Evolutionary conservation across 2,113 vertebrate species (phyloP).

Genomic region (Prunella himalayana): DNA sequence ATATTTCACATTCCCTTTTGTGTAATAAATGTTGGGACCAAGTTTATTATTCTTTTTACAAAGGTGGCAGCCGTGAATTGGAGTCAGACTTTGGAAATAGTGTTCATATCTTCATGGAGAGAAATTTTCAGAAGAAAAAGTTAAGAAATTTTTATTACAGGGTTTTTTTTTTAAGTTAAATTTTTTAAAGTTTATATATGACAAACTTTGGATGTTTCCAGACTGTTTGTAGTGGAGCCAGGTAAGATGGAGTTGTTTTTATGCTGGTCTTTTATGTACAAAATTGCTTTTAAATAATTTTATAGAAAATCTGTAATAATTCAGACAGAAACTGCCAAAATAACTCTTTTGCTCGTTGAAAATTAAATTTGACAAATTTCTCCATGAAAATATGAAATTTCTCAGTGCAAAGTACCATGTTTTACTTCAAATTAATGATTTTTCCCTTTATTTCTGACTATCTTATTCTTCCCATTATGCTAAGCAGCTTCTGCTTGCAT

Average conservation of each 20-base stretch:
- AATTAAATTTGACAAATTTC: background rate
- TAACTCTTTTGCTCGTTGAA: background rate
- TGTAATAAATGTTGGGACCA: background rate
- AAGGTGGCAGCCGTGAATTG: background rate
- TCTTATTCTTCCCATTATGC: background rate
- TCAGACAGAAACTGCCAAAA: background rate
- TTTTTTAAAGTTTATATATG: background rate
- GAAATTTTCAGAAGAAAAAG: background rate
- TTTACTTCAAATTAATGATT: background rate
- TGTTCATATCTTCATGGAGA: background rate
- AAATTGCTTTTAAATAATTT: background rate
- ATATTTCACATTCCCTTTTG: background rate
- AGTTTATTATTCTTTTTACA: background rate
- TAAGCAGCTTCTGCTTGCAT: background rate
- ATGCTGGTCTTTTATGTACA: background rate
- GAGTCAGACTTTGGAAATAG: background rate
- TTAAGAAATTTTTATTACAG: background rate
- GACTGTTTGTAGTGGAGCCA: background rate
- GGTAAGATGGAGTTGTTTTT: background rate
- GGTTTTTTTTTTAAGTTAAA: background rate
- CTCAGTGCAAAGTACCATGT: fast-evolving
- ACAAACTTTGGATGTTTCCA: background rate
- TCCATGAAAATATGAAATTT: background rate
- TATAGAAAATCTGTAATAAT: background rate
- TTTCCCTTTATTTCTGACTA: background rate